Evolutionary conservation across 2,113 vertebrate species (phyloP).

Genomic region (Rynchops niger): DNA sequence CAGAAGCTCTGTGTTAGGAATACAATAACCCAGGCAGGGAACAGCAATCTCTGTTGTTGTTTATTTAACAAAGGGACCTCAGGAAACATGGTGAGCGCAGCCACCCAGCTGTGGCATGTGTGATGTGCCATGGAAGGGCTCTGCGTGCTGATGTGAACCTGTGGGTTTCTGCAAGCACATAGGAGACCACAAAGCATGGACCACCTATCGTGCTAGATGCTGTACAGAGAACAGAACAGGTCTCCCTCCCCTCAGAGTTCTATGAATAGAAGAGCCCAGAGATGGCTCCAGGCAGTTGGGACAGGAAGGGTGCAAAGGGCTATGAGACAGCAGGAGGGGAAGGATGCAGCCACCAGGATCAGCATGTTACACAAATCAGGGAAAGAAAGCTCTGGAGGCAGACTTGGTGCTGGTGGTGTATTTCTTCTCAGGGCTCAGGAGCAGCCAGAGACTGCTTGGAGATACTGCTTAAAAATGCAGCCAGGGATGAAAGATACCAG

Average conservation of each 20-base stretch:
- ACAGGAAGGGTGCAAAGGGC: not conserved
- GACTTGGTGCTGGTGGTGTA: not conserved
- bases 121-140: not conserved
- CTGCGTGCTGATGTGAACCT: not conserved
- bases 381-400: not conserved
- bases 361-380: rapidly evolving
- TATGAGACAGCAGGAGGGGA: not conserved
- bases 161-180: not conserved
- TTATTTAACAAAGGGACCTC: constrained; percentile 37
- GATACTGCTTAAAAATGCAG: not conserved
- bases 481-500: not conserved
- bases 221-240: not conserved
- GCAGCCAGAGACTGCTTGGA: not conserved
- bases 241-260: not conserved
- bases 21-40: not conserved
- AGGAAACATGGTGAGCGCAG: not conserved
- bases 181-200: not conserved
- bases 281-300: not conserved
- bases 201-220: not conserved
- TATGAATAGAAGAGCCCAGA: not conserved
- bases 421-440: not conserved
- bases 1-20: not conserved
- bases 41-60: not conserved
- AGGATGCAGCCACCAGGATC: not conserved
- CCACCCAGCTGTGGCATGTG: not conserved